Percentiles rank a stretch among this genome's conserved stretches.
These are phyloP conservation scores for Trachelus troglodyta DNA, from an alignment of 2,888 invertebrate species.

Conservation along the genomic window DNA sequence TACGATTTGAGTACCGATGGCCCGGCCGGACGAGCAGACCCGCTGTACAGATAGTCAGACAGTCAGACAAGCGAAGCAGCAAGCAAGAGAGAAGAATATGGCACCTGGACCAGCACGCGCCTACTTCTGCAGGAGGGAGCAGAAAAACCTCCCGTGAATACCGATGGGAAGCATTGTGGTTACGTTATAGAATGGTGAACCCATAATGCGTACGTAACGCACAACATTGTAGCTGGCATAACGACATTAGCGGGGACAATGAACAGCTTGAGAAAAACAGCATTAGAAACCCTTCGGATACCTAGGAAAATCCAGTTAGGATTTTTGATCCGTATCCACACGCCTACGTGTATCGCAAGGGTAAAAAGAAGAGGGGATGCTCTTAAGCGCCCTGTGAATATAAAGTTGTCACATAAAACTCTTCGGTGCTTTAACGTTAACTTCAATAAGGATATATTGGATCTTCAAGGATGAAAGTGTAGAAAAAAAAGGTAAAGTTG, in stretches of 20 bases:
- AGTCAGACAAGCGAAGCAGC: background rate
- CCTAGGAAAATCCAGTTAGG: constrained; percentile 46
- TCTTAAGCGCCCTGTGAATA: too few relatives aligned
- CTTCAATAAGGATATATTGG: too few relatives aligned
- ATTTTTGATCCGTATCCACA: background rate
- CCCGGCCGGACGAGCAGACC: constrained; percentile 8
- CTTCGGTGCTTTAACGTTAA: too few relatives aligned
- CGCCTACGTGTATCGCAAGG: constrained; percentile 5
- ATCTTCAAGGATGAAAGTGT: too few relatives aligned
- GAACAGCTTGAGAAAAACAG: constrained; percentile 4
- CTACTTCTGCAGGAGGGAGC: constrained; percentile 25
- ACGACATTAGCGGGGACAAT: constrained; percentile 13
- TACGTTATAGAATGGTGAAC: constrained; percentile 24
- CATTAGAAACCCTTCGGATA: constrained; percentile 22
- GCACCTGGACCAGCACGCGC: constrained; percentile 50
- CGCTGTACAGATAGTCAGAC: constrained; percentile 16
- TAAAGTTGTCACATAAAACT: too few relatives aligned
- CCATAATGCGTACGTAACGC: constrained; percentile 29
- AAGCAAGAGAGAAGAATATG: constrained; percentile 26
- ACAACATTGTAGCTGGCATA: background rate
- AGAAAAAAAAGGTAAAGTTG: too few relatives aligned
- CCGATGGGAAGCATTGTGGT: constrained; percentile 45
- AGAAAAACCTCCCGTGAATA: constrained; percentile 31
- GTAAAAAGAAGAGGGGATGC: too few relatives aligned
- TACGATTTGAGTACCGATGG: constrained; percentile 1